These are phyloP conservation scores for Drosophila parthenogenetica DNA, from an alignment of 2,888 invertebrate species.

Conservation along the genomic window DNA sequence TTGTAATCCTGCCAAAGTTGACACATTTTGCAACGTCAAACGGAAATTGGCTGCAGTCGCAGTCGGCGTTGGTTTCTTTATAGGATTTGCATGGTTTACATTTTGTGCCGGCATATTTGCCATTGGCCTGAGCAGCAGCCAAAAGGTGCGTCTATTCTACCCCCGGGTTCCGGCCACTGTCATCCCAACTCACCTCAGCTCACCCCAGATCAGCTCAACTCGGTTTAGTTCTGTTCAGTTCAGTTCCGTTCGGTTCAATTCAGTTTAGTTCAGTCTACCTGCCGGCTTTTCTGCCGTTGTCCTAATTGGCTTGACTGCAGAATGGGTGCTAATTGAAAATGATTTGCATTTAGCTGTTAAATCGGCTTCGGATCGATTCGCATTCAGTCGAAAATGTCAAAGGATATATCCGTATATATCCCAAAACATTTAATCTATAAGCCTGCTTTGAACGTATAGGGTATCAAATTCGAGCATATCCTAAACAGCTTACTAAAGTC, in stretches of 20 bases:
- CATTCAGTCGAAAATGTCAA: conserved; percentile 9
- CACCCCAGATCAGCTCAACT: background rate
- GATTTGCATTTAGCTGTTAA: conserved; percentile 58
- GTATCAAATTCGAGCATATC: conserved; percentile 11
- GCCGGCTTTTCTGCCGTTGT: conserved; percentile 15
- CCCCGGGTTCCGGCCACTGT: background rate
- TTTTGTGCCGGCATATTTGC: conserved; percentile 33
- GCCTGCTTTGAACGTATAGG: background rate
- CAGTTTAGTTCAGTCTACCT: conserved; percentile 5
- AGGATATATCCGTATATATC: background rate
- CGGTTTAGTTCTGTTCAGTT: conserved; percentile 1
- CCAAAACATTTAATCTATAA: conserved; percentile 23
- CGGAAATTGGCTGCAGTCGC: conserved; percentile 72
- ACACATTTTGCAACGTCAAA: conserved; percentile 74
- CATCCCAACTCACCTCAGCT: too few species aligned
- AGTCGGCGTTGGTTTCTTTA: conserved; percentile 58
- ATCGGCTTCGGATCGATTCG: conserved; percentile 38
- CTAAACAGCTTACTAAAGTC: conserved; percentile 32
- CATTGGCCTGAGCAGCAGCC: conserved; percentile 30
- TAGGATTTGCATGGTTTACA: conserved; percentile 59
- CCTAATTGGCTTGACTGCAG: conserved; percentile 58
- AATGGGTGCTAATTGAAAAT: conserved; percentile 58
- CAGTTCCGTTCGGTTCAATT: background rate
- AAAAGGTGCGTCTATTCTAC: conserved; percentile 34
- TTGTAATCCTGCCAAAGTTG: conserved; percentile 73